These are phyloP conservation scores for Coccyzus lansbergi DNA, from an alignment of 2,797 vertebrate genomes.

Conservation along the genomic window DNA sequence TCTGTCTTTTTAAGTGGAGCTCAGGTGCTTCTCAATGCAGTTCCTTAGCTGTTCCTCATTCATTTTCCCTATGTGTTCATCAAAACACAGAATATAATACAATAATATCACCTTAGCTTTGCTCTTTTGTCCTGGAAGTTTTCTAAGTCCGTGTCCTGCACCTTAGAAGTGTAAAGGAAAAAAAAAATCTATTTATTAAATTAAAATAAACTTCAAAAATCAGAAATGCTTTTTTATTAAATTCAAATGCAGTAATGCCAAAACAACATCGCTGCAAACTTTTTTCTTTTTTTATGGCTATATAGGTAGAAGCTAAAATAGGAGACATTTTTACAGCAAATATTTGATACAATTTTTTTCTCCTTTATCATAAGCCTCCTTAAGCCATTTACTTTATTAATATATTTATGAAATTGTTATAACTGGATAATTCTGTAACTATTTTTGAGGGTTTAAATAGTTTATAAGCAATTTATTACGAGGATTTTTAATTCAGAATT, in stretches of 20 bases:
- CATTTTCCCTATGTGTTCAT: neutral
- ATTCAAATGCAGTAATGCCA: neutral
- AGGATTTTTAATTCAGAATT: neutral
- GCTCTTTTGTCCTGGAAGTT: neutral
- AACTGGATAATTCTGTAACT: constrained; percentile 19
- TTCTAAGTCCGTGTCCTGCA: neutral
- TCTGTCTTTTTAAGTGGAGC: neutral
- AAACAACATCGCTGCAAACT: neutral
- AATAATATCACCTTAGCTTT: neutral
- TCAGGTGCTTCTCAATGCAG: neutral
- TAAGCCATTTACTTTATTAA: neutral
- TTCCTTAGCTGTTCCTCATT: neutral
- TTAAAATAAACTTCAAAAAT: neutral
- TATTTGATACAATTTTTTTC: constrained; percentile 17
- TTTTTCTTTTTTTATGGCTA: constrained; percentile 4
- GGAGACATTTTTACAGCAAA: neutral
- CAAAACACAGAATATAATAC: neutral
- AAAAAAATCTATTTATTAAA: neutral
- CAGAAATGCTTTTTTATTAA: neutral
- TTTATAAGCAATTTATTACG: neutral
- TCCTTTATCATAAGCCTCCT: neutral
- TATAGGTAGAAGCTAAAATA: neutral
- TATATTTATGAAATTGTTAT: neutral
- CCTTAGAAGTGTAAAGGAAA: neutral
- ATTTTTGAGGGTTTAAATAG: neutral